These are phyloP conservation scores for Zosterops japonicus DNA, from an alignment of 2,113 vertebrate species.

Conservation along the genomic window DNA sequence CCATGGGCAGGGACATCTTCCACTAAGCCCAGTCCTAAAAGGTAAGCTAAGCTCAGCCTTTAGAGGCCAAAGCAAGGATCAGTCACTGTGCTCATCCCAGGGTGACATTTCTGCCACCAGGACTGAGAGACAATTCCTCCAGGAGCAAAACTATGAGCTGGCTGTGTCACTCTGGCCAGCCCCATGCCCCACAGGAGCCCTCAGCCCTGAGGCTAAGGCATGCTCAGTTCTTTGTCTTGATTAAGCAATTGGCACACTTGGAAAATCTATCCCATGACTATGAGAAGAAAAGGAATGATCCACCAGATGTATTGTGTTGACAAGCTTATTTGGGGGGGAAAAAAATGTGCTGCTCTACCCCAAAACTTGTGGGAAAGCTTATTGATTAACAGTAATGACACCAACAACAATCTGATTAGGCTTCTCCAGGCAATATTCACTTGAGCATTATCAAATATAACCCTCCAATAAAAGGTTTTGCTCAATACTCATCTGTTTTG, in stretches of 20 bases:
- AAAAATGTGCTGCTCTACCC: not conserved
- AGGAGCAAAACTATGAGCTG: not conserved
- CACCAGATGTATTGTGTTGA: not conserved
- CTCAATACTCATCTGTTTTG: not conserved
- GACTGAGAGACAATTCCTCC: not conserved
- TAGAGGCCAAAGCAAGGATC: not conserved
- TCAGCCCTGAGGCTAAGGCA: not conserved
- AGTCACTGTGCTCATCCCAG: not conserved
- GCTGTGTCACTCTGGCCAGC: not conserved
- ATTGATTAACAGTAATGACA: not conserved
- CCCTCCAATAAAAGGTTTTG: not conserved
- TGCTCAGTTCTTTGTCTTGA: not conserved
- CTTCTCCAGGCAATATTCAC: not conserved
- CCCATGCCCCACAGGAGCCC: not conserved
- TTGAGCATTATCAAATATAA: not conserved
- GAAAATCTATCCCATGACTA: fast-evolving
- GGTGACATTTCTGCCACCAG: not conserved
- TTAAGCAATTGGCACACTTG: not conserved
- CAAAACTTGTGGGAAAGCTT: not conserved
- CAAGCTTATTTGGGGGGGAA: not conserved
- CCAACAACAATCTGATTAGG: not conserved
- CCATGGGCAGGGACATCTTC: not conserved
- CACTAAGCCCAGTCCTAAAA: not conserved
- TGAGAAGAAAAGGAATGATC: not conserved
- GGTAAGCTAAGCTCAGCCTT: not conserved